phyloP scores from a whole-genome alignment of 2,113 vertebrate genomes.

The Taxidea taxus region DNA sequence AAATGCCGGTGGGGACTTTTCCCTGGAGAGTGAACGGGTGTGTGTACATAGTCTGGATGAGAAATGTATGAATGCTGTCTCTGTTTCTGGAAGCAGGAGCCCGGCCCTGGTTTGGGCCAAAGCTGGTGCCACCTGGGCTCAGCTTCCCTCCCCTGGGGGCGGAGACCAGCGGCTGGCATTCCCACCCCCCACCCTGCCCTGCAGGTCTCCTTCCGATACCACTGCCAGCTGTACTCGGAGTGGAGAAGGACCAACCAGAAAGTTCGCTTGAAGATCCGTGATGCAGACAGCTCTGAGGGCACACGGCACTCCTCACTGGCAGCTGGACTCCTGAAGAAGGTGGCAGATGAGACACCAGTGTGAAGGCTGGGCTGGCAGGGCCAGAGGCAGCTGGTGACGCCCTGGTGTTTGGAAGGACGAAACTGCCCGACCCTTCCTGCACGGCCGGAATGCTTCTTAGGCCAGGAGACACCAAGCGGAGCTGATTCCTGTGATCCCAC shows the following conservation, averaged over 20 bases:
- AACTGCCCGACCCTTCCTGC: neutral
- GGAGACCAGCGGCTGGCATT: neutral
- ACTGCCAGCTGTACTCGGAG: conserved; percentile 97
- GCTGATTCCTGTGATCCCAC: conserved; percentile 36
- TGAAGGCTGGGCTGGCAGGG: conserved; percentile 76
- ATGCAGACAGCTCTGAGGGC: conserved; percentile 83
- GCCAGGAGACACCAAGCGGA: neutral
- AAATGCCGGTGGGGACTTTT: neutral
- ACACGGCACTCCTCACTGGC: conserved; percentile 90
- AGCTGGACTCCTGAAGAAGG: conserved; percentile 89
- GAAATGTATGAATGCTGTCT: too few species aligned
- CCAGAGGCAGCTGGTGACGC: neutral
- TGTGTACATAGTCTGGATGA: neutral
- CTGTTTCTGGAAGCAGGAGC: neutral
- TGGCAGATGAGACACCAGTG: conserved; percentile 90
- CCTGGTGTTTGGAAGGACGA: neutral
- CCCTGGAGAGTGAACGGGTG: neutral
- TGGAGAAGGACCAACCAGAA: conserved; percentile 97
- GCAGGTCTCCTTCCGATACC: conserved; percentile 98
- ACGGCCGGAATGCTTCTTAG: conserved; percentile 62
- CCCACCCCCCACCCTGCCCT: neutral
- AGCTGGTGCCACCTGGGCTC: neutral
- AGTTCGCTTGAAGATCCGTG: conserved; percentile 90
- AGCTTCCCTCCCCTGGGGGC: neutral
- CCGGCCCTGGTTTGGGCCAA: neutral